Percentiles rank a stretch among this genome's conserved stretches.
Conservation (phyloP, 2,888 invertebrate genomes). For the Pyrrhosoma nymphula region DNA sequence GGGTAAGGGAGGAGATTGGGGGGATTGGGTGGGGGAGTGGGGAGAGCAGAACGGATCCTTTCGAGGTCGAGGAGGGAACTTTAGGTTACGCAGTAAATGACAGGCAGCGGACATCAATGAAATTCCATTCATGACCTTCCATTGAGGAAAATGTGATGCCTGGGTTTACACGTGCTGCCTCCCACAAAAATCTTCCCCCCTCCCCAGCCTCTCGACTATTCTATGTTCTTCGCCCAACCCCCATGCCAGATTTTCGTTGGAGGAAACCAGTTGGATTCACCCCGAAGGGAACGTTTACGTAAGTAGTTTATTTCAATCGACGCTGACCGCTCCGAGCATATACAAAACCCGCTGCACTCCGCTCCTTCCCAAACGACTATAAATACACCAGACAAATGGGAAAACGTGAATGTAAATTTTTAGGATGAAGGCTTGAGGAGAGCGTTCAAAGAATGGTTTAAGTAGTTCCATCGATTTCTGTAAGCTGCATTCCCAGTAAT, state of each 20-base stretch:
- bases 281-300: conserved; percentile 9
- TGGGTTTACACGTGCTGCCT: not conserved
- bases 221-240: not conserved
- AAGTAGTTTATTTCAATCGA: conserved; percentile 12
- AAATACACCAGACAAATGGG: not conserved
- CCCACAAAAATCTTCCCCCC: not conserved
- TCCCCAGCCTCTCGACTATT: not conserved
- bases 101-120: conserved; percentile 55
- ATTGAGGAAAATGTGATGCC: conserved; percentile 46
- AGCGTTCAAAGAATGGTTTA: not conserved
- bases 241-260: not conserved
- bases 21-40: too few species aligned
- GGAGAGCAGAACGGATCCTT: not conserved
- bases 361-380: not conserved
- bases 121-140: conserved; percentile 51
- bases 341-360: conserved; percentile 10
- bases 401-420: not conserved
- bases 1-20: not conserved
- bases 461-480: too few species aligned
- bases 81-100: conserved; percentile 24
- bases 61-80: not conserved
- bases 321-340: not conserved
- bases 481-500: too few species aligned
- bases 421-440: not conserved
- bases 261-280: not conserved